Evolutionary conservation across 1,140 invertebrate species (phyloP).

Genomic region (Scylla paramamosain): DNA sequence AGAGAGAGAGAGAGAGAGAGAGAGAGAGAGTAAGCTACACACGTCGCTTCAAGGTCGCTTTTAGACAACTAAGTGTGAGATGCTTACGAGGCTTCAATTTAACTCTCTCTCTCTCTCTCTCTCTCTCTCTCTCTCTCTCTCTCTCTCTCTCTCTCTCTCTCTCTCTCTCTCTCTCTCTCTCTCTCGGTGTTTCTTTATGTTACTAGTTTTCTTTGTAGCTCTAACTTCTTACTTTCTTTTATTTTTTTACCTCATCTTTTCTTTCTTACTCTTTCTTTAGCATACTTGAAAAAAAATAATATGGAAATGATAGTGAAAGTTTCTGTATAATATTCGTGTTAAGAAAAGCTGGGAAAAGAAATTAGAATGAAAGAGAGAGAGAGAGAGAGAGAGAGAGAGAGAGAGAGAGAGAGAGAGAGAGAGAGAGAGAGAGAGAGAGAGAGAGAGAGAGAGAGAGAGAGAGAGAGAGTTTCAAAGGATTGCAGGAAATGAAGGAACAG

Average conservation of each 20-base stretch:
- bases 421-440: not conserved
- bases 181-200: no score
- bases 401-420: not conserved
- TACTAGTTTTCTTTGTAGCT: no score
- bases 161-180: not conserved
- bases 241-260: no score
- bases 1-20: conserved; percentile 6
- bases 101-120: not conserved
- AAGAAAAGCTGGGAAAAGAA: not conserved
- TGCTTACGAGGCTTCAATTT: no score
- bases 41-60: no score
- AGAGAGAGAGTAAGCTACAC: not conserved
- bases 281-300: not conserved
- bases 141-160: not conserved
- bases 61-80: no score
- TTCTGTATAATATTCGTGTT: no score
- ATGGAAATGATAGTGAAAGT: not conserved
- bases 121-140: not conserved
- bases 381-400: not conserved
- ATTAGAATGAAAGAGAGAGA: not conserved
- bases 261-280: no score
- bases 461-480: not conserved
- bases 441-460: not conserved
- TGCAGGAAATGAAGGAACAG: not conserved
- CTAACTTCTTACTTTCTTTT: no score